These are phyloP conservation scores for Drosophila melanosoma DNA, from an alignment of 2,888 invertebrate species.

Conservation along the genomic window DNA sequence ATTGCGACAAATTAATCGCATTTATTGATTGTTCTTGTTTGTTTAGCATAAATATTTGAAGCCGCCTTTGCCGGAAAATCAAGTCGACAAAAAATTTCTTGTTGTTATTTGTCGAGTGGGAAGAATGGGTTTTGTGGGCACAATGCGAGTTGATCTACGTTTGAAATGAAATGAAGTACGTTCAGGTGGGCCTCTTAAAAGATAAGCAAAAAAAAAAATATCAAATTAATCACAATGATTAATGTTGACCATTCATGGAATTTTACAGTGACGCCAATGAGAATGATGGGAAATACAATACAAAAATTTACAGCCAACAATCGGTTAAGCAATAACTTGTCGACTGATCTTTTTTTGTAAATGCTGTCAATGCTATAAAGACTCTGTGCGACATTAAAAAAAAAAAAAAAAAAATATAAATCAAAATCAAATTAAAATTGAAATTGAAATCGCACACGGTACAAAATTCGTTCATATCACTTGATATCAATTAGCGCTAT, in stretches of 20 bases:
- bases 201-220: constrained; percentile 35
- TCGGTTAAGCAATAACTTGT: not conserved
- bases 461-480: constrained; percentile 44
- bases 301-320: not conserved
- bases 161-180: constrained; percentile 14
- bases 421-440: constrained; percentile 35
- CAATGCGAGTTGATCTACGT: constrained; percentile 23
- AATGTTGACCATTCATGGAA: constrained; percentile 20
- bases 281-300: too few species aligned
- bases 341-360: not conserved
- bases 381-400: constrained; percentile 30
- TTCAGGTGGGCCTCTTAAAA: constrained; percentile 31
- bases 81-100: constrained; percentile 9
- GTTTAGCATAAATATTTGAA: constrained; percentile 57
- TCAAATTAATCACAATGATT: constrained; percentile 51
- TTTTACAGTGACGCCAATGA: not conserved
- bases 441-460: constrained; percentile 9
- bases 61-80: constrained; percentile 34
- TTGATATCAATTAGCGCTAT: constrained; percentile 67
- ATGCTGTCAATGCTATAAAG: constrained; percentile 14
- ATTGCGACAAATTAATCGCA: constrained; percentile 62
- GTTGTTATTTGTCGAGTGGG: not conserved
- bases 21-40: constrained; percentile 62
- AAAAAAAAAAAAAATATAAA: constrained; percentile 11
- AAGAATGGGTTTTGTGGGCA: not conserved